These are phyloP conservation scores for Formicarius rufipectus DNA, from an alignment of 2,113 vertebrate genomes.

Conservation along the genomic window DNA sequence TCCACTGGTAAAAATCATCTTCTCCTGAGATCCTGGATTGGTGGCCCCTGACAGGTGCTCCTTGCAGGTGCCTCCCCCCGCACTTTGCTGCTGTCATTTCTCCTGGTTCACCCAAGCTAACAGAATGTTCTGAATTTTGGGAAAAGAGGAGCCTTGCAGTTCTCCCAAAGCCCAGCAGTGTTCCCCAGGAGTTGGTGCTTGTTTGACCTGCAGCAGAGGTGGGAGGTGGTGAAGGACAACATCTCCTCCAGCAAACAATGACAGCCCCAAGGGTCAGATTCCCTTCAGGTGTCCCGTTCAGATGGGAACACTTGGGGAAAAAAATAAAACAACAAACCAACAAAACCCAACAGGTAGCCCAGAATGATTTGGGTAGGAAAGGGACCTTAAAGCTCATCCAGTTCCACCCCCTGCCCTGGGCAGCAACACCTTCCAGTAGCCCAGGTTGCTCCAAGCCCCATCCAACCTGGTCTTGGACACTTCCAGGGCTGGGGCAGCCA, in stretches of 20 bases:
- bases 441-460: rapidly evolving
- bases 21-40: no score
- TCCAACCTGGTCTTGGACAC: not conserved
- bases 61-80: no score
- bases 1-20: no score
- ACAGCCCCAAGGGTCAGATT: not conserved
- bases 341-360: not conserved
- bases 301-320: not conserved
- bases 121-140: not conserved
- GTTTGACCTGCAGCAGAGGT: not conserved
- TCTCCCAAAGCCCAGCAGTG: not conserved
- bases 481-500: not conserved
- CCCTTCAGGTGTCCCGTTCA: not conserved
- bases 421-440: not conserved
- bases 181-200: not conserved
- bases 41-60: no score
- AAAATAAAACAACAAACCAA: not conserved
- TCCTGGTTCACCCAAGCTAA: rapidly evolving
- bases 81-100: not conserved
- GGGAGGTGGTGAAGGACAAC: not conserved
- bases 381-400: not conserved
- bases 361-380: not conserved
- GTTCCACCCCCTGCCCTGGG: not conserved
- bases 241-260: not conserved
- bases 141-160: not conserved